Conservation (phyloP, 2,888 invertebrate genomes). For the Philopedon plagiatum region DNA sequence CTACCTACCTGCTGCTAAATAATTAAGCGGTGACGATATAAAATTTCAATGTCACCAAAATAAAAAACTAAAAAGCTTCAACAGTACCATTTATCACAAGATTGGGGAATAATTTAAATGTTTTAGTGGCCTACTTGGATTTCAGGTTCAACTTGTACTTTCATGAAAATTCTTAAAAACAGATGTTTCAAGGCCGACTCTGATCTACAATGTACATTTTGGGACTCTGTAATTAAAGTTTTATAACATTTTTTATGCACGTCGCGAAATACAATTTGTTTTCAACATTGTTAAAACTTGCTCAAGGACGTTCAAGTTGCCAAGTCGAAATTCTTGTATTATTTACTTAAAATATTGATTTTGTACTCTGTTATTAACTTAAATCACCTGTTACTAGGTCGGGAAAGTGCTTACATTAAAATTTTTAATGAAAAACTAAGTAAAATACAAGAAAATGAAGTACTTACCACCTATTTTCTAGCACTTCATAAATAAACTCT, state of each 20-base stretch:
- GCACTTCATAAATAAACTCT: conserved; percentile 66
- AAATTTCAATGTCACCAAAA: conserved; percentile 63
- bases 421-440: conserved; percentile 22
- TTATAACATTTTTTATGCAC: conserved; percentile 55
- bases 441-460: conserved; percentile 56
- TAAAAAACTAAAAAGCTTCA: conserved; percentile 52
- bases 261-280: conserved; percentile 57
- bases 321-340: conserved; percentile 53
- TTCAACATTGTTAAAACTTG: conserved; percentile 59
- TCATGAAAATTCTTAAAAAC: conserved; percentile 57
- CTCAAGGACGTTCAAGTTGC: conserved; percentile 61
- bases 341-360: conserved; percentile 56
- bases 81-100: conserved; percentile 55
- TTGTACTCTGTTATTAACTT: conserved; percentile 53
- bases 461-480: conserved; percentile 64
- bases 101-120: conserved; percentile 59
- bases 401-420: conserved; percentile 26
- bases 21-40: conserved; percentile 56
- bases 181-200: conserved; percentile 52
- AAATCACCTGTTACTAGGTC: conserved; percentile 48
- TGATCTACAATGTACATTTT: conserved; percentile 47
- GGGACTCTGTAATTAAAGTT: conserved; percentile 50
- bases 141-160: conserved; percentile 53
- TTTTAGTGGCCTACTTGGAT: conserved; percentile 62
- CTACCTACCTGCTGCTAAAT: conserved; percentile 28